Conservation (phyloP, 2,113 vertebrate species). For the Vidua chalybeata region DNA sequence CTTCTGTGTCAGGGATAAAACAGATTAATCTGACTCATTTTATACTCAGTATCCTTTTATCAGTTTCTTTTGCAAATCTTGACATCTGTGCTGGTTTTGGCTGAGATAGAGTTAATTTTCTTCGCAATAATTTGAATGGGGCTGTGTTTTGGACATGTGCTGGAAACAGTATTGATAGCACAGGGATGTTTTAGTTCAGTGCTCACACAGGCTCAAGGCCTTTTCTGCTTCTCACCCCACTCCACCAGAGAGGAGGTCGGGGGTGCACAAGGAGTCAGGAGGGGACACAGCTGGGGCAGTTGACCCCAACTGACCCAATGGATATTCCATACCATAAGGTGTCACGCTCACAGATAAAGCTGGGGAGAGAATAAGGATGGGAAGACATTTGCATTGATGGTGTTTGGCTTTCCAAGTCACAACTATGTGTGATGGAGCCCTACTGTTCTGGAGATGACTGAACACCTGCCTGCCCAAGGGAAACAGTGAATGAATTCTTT, state of each 20-base stretch:
- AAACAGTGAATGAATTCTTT: not conserved
- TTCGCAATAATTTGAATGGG: not conserved
- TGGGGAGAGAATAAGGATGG: not conserved
- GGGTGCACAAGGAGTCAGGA: not conserved
- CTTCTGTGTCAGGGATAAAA: not conserved
- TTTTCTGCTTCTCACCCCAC: not conserved
- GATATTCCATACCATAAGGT: not conserved
- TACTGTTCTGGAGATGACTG: not conserved
- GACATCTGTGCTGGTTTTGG: not conserved
- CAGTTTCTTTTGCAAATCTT: not conserved
- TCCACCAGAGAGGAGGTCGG: not conserved
- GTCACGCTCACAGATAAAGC: not conserved
- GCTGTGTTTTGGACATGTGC: not conserved
- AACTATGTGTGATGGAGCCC: not conserved
- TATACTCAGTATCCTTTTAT: not conserved
- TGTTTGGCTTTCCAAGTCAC: not conserved
- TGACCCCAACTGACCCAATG: not conserved
- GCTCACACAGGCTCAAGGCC: not conserved
- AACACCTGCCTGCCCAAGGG: not conserved
- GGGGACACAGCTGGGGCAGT: not conserved
- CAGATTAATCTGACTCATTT: not conserved
- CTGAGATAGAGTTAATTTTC: not conserved
- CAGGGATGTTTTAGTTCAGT: not conserved
- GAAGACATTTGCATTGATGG: not conserved
- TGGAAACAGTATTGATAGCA: not conserved